A percentile compares a stretch with the other conserved stretches of the same genome.
Conservation (phyloP, 2,888 invertebrate genomes). For the Acanthosepion lycidas region DNA sequence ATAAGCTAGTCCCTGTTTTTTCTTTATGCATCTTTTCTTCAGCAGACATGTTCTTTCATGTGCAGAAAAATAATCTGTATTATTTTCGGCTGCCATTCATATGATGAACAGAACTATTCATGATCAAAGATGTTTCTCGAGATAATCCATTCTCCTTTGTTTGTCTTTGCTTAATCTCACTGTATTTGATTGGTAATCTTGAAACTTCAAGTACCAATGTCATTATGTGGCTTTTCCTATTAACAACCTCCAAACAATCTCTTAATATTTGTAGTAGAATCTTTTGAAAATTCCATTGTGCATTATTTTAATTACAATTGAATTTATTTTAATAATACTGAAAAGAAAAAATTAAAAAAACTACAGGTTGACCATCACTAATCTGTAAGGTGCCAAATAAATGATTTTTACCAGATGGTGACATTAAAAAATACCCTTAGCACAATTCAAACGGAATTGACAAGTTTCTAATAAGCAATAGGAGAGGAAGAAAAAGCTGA, state of each 20-base stretch:
- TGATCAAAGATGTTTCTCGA: not conserved
- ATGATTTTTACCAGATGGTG: no score
- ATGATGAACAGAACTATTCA: not conserved
- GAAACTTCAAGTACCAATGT: not conserved
- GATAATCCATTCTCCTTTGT: not conserved
- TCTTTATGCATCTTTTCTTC: not conserved
- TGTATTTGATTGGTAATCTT: not conserved
- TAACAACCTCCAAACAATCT: not conserved
- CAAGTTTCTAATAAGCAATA: no score
- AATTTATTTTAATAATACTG: no score
- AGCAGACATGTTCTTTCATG: not conserved
- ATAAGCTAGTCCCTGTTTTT: no score
- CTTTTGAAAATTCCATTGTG: no score
- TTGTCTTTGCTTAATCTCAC: not conserved
- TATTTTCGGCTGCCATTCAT: not conserved
- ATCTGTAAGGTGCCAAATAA: no score
- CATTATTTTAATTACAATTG: no score
- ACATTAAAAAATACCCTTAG: no score
- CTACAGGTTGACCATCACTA: no score
- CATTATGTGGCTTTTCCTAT: not conserved
- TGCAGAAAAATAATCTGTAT: not conserved
- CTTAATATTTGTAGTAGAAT: no score
- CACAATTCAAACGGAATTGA: no score
- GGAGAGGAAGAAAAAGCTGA: no score
- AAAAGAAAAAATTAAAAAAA: not conserved